phyloP scores from a whole-genome alignment of 1,140 invertebrate species.

The Calliopsis andreniformis region DNA sequence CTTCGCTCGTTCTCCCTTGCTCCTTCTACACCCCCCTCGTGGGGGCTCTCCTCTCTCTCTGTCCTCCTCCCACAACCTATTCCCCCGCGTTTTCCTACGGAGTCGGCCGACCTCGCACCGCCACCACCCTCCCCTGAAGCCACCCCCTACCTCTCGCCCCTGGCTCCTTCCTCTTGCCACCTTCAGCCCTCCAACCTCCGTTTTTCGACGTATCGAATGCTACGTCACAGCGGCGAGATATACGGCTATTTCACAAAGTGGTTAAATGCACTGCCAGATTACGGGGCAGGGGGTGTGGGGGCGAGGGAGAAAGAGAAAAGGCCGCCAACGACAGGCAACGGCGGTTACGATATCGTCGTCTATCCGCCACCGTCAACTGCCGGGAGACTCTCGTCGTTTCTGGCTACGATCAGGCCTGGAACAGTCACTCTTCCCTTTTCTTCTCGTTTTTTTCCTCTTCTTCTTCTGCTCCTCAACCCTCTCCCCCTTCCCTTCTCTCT shows the following conservation, averaged over 20 bases:
- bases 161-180: constrained; percentile 37
- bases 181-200: constrained; percentile 60
- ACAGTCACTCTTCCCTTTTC: constrained; percentile 9
- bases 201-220: constrained; percentile 78
- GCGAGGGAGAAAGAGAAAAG: background rate
- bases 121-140: constrained; percentile 7
- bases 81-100: constrained; percentile 43
- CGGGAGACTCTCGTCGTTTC: constrained; percentile 27
- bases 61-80: constrained; percentile 9
- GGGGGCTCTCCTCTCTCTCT: too few species aligned
- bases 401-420: constrained; percentile 17
- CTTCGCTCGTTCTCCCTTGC: constrained; percentile 8
- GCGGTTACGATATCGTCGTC: constrained; percentile 47
- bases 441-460: background rate
- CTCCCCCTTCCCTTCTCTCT: constrained; percentile 15
- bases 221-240: constrained; percentile 76
- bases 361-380: constrained; percentile 30
- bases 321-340: constrained; percentile 16
- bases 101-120: constrained; percentile 52
- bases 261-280: constrained; percentile 81
- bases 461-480: constrained; percentile 18
- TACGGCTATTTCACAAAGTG: constrained; percentile 80
- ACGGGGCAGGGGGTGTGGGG: constrained; percentile 46
- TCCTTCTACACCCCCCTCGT: constrained; percentile 11
- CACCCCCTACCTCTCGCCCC: constrained; percentile 13